Conservation (phyloP, 2,888 invertebrate species). For the Loripinus fragilis region DNA sequence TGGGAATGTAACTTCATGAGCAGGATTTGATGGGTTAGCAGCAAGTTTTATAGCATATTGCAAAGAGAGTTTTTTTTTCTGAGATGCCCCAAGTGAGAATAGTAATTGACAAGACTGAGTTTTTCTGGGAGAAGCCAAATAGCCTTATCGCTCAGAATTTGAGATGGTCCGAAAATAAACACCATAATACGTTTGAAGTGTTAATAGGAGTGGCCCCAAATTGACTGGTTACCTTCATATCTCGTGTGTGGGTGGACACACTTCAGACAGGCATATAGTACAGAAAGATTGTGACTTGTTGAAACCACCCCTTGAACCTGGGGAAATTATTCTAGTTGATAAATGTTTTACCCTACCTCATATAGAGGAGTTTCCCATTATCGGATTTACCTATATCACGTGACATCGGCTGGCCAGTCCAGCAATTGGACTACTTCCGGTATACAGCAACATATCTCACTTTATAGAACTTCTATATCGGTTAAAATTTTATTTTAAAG, state of each 20-base stretch:
- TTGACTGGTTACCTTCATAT: constrained; percentile 51
- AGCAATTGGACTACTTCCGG: too few relatives aligned
- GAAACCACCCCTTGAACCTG: constrained; percentile 23
- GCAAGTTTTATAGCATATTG: too few relatives aligned
- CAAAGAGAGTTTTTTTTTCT: too few relatives aligned
- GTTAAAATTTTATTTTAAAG: too few relatives aligned
- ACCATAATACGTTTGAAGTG: constrained; percentile 38
- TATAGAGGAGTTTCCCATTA: too few relatives aligned
- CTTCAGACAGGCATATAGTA: constrained; percentile 45
- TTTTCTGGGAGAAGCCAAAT: constrained; percentile 43
- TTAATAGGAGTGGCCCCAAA: constrained; percentile 36
- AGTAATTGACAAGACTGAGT: constrained; percentile 36
- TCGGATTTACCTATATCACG: too few relatives aligned
- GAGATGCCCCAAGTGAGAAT: constrained; percentile 19
- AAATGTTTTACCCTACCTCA: constrained; percentile 56
- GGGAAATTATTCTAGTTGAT: constrained; percentile 41
- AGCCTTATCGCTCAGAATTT: constrained; percentile 26
- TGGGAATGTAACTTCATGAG: too few relatives aligned
- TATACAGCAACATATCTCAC: too few relatives aligned
- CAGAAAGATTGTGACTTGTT: constrained; percentile 36
- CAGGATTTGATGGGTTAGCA: too few relatives aligned
- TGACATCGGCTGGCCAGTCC: too few relatives aligned
- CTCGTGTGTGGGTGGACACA: constrained; percentile 47
- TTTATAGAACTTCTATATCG: too few relatives aligned
- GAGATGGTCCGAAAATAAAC: constrained; percentile 49